phyloP scores from a whole-genome alignment of 2,888 invertebrate genomes.

The Dyspetes luteomarginatus region DNA sequence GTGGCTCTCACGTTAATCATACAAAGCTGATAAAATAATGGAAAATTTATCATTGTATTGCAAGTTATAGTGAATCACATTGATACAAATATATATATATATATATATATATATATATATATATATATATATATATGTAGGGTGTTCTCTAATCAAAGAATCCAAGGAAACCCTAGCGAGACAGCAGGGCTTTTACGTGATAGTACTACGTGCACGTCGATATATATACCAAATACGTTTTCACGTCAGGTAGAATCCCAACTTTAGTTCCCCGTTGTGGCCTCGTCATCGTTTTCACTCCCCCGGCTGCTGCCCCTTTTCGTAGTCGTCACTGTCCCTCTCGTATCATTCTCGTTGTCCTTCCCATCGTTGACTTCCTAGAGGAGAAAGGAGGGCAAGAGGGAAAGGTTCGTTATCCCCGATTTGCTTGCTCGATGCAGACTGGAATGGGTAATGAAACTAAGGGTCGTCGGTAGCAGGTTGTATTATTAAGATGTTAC shows the following conservation, averaged over 20 bases:
- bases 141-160: constrained; percentile 50
- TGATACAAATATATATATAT: no score
- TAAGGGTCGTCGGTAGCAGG: constrained; percentile 73
- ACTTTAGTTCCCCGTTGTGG: constrained; percentile 33
- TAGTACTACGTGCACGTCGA: constrained; percentile 40
- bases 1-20: background rate
- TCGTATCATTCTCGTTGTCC: constrained; percentile 36
- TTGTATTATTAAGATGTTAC: constrained; percentile 81
- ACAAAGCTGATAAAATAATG: background rate
- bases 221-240: constrained; percentile 40
- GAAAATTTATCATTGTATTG: background rate
- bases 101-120: no score
- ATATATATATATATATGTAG: no score
- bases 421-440: constrained; percentile 75
- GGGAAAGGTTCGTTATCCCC: constrained; percentile 78
- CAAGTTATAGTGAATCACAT: no score
- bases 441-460: constrained; percentile 81
- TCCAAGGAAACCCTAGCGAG: background rate
- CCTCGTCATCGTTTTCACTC: constrained; percentile 41
- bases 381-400: constrained; percentile 41
- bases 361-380: constrained; percentile 68
- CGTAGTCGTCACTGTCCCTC: background rate
- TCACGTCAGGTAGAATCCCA: constrained; percentile 16
- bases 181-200: constrained; percentile 38
- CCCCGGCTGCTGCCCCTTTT: background rate